Conservation (phyloP, 2,797 vertebrate species). For the Pterois miles region DNA sequence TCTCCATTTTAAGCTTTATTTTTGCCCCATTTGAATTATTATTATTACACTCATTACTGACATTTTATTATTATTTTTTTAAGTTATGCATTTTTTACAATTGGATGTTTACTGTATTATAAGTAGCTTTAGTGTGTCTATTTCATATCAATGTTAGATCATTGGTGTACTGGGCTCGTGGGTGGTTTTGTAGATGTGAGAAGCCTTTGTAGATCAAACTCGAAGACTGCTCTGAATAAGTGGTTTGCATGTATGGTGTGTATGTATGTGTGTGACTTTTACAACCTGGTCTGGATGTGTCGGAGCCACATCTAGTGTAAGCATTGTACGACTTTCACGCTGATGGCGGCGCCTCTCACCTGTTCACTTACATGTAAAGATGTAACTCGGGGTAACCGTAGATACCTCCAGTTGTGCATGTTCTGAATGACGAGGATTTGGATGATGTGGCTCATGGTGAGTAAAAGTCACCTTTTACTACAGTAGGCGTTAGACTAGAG, state of each 20-base stretch:
- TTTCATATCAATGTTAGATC: slow-evolving; percentile 45
- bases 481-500: slow-evolving; percentile 58
- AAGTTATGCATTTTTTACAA: slow-evolving; percentile 72
- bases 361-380: slow-evolving; percentile 56
- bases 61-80: slow-evolving; percentile 53
- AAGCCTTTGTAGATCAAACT: slow-evolving; percentile 75
- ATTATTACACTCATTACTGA: slow-evolving; percentile 55
- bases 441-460: slow-evolving; percentile 63
- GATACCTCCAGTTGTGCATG: slow-evolving; percentile 69
- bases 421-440: slow-evolving; percentile 43
- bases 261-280: slow-evolving; percentile 52
- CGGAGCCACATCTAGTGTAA: slow-evolving; percentile 32
- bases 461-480: slow-evolving; percentile 69
- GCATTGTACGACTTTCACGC: slow-evolving; percentile 19
- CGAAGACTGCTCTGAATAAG: slow-evolving; percentile 62
- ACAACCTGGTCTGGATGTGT: slow-evolving; percentile 35
- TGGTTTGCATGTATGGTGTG: slow-evolving; percentile 24
- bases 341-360: slow-evolving; percentile 52
- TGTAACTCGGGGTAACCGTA: slow-evolving; percentile 66
- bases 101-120: slow-evolving; percentile 60
- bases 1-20: slow-evolving; percentile 22
- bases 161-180: slow-evolving; percentile 59
- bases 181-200: slow-evolving; percentile 60
- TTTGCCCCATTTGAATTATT: slow-evolving; percentile 28
- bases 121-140: slow-evolving; percentile 43